Evolutionary conservation across 2,797 vertebrate genomes (phyloP).

Genomic region (Melanotaenia trifasciata): DNA sequence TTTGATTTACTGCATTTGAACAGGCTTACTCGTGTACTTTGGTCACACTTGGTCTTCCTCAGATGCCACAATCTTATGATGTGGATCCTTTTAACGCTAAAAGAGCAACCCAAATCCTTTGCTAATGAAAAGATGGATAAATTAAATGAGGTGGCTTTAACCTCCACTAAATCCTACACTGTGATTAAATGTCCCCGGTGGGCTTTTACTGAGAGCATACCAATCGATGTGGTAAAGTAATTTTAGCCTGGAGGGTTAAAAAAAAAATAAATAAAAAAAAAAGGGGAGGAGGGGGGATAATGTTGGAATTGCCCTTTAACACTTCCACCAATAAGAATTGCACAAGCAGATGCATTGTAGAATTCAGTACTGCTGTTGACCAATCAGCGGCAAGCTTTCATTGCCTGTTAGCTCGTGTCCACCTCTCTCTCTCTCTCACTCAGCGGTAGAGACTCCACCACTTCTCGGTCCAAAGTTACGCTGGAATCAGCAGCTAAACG

Average conservation of each 20-base stretch:
- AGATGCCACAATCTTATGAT: slow-evolving; percentile 6
- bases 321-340: slow-evolving; percentile 61
- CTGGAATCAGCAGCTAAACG: not conserved
- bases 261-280: too few species aligned
- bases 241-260: slow-evolving; percentile 44
- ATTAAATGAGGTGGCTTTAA: slow-evolving; percentile 47
- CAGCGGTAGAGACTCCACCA: not conserved
- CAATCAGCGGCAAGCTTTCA: slow-evolving; percentile 62
- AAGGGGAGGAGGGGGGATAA: not conserved
- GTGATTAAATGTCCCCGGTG: slow-evolving; percentile 62
- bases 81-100: not conserved
- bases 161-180: slow-evolving; percentile 34
- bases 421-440: not conserved
- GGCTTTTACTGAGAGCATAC: slow-evolving; percentile 58
- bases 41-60: slow-evolving; percentile 7
- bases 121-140: slow-evolving; percentile 42
- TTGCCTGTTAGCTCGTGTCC: slow-evolving; percentile 19
- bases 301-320: slow-evolving; percentile 59
- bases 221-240: slow-evolving; percentile 69
- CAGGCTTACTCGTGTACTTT: slow-evolving; percentile 13
- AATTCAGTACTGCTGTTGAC: slow-evolving; percentile 25
- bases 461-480: slow-evolving; percentile 52
- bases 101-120: slow-evolving; percentile 5
- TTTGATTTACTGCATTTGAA: slow-evolving; percentile 26
- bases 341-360: slow-evolving; percentile 41